Evolutionary conservation across 1,140 invertebrate species (phyloP), one percentile per base, ranked within the genome.

Genomic region (Pachyrhynchus sulphureomaculatus): DNA sequence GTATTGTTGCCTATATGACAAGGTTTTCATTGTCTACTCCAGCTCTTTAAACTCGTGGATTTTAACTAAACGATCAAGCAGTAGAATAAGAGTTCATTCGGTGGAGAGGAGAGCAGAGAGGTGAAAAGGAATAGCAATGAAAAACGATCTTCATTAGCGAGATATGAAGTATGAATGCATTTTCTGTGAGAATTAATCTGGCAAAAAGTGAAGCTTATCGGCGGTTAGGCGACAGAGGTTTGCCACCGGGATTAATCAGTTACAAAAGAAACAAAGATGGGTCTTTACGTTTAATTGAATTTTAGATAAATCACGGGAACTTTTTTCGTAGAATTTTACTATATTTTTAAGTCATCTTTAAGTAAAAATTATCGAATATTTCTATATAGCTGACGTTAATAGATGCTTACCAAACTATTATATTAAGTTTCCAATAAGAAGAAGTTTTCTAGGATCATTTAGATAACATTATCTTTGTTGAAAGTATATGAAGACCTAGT

Each of bases 121-220:
- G 9, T 21, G 57, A 60, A 53, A 60, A 52, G 49, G 37, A 52
- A 51, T 18, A 34, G 48, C 47, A 71, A 67, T 73, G 69, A 72
- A 73, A 75, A 75, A 73, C 67, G 72, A 68, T 62, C 62, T 64
- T 68, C 73, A 75, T 75, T 75, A 75, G 65, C 62, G 66, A 71
- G 72, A 73, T 73, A 71, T 70, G 70, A 71, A 70, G 63, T 75
- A 75, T 75, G 73, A 73, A 73, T 73, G 73, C 73, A 75, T 71
- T 71, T 70, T 70, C 70, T 67, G 69, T 70, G 65, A 68, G 67
- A n/a, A 74, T 74, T 72, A 73, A 71, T 72, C 68, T 64, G 63
- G 68, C 72, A 72, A 73, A 73, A 73, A 72, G 63, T 68, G 65
- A 68, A 63, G 64, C 65, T 68, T 67, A 70, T 71, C 64, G 60